Base-by-base conservation (phyloP, 2,888 invertebrate species). In the Plebejus anna region DNA sequence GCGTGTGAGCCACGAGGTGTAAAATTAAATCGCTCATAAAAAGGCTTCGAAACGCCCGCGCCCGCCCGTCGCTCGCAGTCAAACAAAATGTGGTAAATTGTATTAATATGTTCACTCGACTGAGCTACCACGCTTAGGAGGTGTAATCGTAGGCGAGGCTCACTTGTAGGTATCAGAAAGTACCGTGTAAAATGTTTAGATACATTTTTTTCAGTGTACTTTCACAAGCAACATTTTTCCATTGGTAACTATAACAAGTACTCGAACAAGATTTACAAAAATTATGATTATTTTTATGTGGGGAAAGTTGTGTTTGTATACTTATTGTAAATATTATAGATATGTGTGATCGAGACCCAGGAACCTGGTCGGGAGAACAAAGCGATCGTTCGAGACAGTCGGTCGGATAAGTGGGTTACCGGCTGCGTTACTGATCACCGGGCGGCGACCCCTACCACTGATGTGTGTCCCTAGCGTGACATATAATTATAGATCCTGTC, bases 11-110 rank as follows among this genome's bases (percentile, higher is more conserved):
- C 32, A 36, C 36, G 66, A 66, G 66, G 66, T 66, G 66, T 13
- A 66, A 66, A 32, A 66, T 66, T 66, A 36, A 66, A 66, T 66
- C 61, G 28, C 61, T 66, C 22, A 66, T 66, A 66, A 66, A 61
- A 66, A 32, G 2, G 66, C 66, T 36, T 36, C 22, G 66, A 16
- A 66, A 61, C 22, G 61, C 28, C 22, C 66, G 13, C 28, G 28
- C 9, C 61, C 28, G 59, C 16, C 9, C 59, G 4, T 13, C 13
- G 32, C 32, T 13, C 32, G 32, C 32, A 32, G 32, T 32, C 66
- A 66, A 32, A 66, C 11, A 66, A 32, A 66, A 32, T 66, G 4
- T 66, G 66, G 6, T 66, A 66, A 66, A 61, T 61, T 61, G 22
- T 61, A 66, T 59, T 6, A 55, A 55, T 55, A 13, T 59, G 6